Conservation (phyloP, 2,888 invertebrate species). For the Saturnia pavonia region DNA sequence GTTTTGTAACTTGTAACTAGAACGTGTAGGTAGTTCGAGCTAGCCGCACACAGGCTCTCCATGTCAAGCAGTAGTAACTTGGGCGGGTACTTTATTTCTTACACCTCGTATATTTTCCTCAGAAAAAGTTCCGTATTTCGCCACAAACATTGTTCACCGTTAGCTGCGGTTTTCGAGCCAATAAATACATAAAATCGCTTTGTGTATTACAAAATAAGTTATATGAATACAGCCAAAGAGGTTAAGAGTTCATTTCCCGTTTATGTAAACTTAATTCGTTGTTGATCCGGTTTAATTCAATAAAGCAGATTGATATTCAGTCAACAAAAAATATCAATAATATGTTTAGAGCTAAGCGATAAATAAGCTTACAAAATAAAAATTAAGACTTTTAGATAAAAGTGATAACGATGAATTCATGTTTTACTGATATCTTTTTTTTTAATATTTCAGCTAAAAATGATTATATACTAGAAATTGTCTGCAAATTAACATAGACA, state of each 20-base stretch:
- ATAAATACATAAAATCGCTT: background rate
- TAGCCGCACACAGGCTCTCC: conserved; percentile 33
- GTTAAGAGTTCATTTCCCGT: background rate
- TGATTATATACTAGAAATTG: too few species aligned
- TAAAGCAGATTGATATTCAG: background rate
- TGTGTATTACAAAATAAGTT: background rate
- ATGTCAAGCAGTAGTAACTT: conserved; percentile 46
- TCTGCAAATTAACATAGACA: too few species aligned
- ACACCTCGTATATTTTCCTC: conserved; percentile 35
- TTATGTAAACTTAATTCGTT: background rate
- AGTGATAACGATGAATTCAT: too few species aligned
- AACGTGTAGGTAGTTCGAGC: conserved; percentile 18
- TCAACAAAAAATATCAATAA: background rate
- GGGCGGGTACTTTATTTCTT: conserved; percentile 41
- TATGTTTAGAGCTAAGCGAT: background rate
- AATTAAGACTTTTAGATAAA: too few species aligned
- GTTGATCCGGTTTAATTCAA: background rate
- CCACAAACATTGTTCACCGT: background rate
- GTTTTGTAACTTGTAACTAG: conserved; percentile 38
- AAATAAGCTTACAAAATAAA: too few species aligned
- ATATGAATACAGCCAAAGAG: background rate
- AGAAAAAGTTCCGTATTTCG: conserved; percentile 33
- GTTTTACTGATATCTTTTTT: too few species aligned
- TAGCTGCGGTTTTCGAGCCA: background rate
- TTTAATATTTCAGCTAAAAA: too few species aligned